Conservation (phyloP, 2,888 invertebrate species). For the Cosmopolites sordidus region DNA sequence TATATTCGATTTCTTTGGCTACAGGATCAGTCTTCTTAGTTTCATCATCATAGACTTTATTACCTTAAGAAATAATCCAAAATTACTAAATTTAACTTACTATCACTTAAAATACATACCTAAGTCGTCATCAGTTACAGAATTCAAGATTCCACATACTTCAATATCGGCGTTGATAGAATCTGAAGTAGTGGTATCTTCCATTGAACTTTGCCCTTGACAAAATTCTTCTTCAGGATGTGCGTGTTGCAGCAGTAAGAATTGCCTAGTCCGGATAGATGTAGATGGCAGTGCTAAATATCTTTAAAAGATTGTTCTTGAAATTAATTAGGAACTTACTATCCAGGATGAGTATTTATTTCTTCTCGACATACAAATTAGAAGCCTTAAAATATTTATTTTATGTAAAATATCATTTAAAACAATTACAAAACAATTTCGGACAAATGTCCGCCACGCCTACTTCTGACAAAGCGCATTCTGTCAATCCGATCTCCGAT, state of each 20-base stretch:
- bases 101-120: constrained; percentile 22
- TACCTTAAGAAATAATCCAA: too few relatives aligned
- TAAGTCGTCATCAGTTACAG: constrained; percentile 41
- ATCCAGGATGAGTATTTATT: too few relatives aligned
- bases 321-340: too few relatives aligned
- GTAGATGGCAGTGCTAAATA: constrained; percentile 47
- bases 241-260: constrained; percentile 41
- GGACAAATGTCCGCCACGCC: too few relatives aligned
- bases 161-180: constrained; percentile 52
- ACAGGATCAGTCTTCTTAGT: constrained; percentile 45
- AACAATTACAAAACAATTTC: too few relatives aligned
- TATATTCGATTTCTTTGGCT: constrained; percentile 42
- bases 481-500: too few relatives aligned
- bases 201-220: constrained; percentile 50
- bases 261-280: constrained; percentile 42
- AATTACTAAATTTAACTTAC: background rate
- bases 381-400: too few relatives aligned
- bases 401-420: too few relatives aligned
- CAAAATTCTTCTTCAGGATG: constrained; percentile 45
- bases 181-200: constrained; percentile 51
- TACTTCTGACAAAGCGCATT: too few relatives aligned
- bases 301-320: too few relatives aligned
- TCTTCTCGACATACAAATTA: too few relatives aligned
- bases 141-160: constrained; percentile 49
- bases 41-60: constrained; percentile 38